These are phyloP conservation scores for Beris chalybata DNA, from an alignment of 2,888 invertebrate genomes.

Conservation along the genomic window DNA sequence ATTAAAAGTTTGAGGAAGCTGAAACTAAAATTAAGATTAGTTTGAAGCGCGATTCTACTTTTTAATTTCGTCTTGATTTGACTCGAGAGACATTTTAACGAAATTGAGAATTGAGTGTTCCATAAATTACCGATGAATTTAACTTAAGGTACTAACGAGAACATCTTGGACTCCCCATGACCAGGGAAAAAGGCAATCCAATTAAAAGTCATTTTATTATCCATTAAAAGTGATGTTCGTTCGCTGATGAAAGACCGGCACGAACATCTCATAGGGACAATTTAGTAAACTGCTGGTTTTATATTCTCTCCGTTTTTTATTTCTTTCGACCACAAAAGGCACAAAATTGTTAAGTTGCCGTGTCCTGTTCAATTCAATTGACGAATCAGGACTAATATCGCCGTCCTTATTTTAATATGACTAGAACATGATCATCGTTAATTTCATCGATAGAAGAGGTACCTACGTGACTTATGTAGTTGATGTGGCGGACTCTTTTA, in stretches of 20 bases:
- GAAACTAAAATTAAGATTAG: no score
- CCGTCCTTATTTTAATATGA: constrained; percentile 9
- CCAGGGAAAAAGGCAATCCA: constrained; percentile 24
- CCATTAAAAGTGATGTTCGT: constrained; percentile 33
- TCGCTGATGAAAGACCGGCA: constrained; percentile 32
- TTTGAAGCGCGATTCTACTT: not conserved
- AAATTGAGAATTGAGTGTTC: constrained; percentile 27
- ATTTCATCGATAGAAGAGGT: constrained; percentile 27
- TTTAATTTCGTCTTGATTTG: constrained; percentile 23
- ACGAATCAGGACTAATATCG: not conserved
- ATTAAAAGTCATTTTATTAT: constrained; percentile 34
- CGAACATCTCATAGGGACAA: constrained; percentile 34
- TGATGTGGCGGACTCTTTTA: constrained; percentile 23
- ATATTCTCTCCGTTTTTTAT: not conserved
- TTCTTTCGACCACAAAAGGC: not conserved
- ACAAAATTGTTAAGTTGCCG: not conserved
- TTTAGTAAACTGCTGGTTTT: constrained; percentile 17
- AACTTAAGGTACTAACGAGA: not conserved
- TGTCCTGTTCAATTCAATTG: not conserved
- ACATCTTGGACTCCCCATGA: no score
- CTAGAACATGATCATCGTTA: constrained; percentile 28
- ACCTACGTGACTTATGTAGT: constrained; percentile 33
- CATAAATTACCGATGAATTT: constrained; percentile 28
- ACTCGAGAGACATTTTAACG: constrained; percentile 26
- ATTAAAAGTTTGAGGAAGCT: no score